These are phyloP conservation scores for Bothrops jararaca DNA, from an alignment of 2,113 vertebrate species.

Conservation along the genomic window DNA sequence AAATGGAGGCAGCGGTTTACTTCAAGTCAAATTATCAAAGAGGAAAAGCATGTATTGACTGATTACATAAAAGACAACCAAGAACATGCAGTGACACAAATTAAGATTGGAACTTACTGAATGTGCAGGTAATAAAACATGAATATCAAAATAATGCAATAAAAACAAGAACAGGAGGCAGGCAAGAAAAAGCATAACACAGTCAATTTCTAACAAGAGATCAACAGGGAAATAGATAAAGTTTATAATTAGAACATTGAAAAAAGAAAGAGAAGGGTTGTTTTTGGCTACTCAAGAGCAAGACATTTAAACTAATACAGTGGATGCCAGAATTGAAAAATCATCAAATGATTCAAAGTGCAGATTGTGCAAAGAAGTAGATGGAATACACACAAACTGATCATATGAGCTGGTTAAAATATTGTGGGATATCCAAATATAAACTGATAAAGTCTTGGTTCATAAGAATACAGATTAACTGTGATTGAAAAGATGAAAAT, in stretches of 20 bases:
- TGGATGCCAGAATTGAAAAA: neutral
- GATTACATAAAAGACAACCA: neutral
- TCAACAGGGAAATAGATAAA: neutral
- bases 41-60: neutral
- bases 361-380: neutral
- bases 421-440: neutral
- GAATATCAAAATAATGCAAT: neutral
- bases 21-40: neutral
- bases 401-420: neutral
- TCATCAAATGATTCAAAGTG: neutral
- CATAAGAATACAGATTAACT: neutral
- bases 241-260: neutral
- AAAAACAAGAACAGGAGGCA: neutral
- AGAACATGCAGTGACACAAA: neutral
- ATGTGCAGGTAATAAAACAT: neutral
- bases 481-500: neutral
- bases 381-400: neutral
- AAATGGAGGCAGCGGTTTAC: neutral
- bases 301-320: neutral
- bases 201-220: neutral
- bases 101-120: neutral
- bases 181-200: neutral
- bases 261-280: neutral
- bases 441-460: neutral
- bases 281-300: neutral